Percentiles rank a stretch among this genome's conserved stretches.
Evolutionary conservation across 1,140 invertebrate genomes (phyloP).

Genomic region (Drosophila equinoxialis): DNA sequence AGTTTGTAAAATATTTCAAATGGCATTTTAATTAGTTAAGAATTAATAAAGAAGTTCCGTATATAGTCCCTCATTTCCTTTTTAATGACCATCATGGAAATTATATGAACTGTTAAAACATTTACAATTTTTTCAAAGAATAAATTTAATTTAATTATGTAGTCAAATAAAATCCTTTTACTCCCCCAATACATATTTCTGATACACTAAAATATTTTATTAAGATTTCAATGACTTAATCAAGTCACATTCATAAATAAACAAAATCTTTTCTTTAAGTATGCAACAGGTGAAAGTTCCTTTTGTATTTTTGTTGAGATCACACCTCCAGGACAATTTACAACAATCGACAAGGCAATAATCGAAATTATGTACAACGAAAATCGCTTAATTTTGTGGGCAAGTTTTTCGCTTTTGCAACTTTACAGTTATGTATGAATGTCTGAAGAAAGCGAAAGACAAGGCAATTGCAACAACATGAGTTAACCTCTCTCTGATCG

Average conservation of each 20-base stretch:
- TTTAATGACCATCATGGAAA: too few species aligned
- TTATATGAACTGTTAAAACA: too few species aligned
- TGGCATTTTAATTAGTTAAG: too few species aligned
- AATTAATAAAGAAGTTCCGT: too few species aligned
- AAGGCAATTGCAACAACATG: slow-evolving; percentile 17
- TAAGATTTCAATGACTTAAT: background rate
- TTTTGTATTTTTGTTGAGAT: slow-evolving; percentile 45
- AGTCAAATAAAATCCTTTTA: too few species aligned
- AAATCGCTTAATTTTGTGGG: slow-evolving; percentile 72
- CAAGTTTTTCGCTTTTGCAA: slow-evolving; percentile 31
- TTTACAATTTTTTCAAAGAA: too few species aligned
- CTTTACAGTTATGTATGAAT: slow-evolving; percentile 54
- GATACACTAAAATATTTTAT: too few species aligned
- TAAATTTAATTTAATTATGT: too few species aligned
- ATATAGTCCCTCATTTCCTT: too few species aligned
- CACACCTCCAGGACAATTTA: slow-evolving; percentile 56
- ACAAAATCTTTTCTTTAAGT: background rate
- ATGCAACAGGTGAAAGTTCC: slow-evolving; percentile 63
- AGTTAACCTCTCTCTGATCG: slow-evolving; percentile 48
- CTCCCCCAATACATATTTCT: too few species aligned
- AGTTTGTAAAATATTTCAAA: too few species aligned
- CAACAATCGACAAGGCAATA: slow-evolving; percentile 63
- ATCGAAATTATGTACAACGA: slow-evolving; percentile 64
- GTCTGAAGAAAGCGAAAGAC: slow-evolving; percentile 38
- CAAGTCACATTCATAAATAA: background rate